Evolutionary conservation across 2,797 vertebrate genomes (phyloP), one percentile per base, ranked within the genome.

Genomic region (Amphiprion clarkii): DNA sequence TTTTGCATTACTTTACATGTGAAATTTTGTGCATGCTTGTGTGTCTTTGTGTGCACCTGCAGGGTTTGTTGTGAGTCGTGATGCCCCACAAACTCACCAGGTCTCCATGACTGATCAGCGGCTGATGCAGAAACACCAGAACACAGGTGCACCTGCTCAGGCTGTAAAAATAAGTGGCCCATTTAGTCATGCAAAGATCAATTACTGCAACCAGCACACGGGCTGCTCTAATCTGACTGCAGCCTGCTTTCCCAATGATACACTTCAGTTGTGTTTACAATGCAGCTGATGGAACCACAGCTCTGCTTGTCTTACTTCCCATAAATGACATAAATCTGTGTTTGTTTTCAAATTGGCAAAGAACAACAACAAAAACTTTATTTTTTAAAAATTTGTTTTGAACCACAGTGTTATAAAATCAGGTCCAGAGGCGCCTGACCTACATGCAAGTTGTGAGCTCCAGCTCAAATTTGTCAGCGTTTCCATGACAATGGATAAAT

Each of bases 91-190:
- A 94, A 92, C 48, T 52, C 86, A 73, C 69, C 72, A 55, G 74
- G 87, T 74, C 88, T 73, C 88, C 72, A 88, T 92, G 84, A 92
- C 84, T 86, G 91, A 95, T 94, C 89, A 89, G 86, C 61, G 60
- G 87, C 90, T 79, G 68, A 65, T 88, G 81, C 69, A 71, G 74
- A 87, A 84, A 81, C 92, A 86, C 73, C 74, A 72, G 70, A 21
- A 59, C 77, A 70, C 84, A 84, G 85, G 64, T 88, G 88, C 91
- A 93, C 89, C 93, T 93, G 91, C 88, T 88, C 65, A 25, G 44
- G 44, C 76, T 86, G 89, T 83, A 89, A 90, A 93, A 92, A 93
- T 92, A 93, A 92, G 81, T 92, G 92, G 67, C 91, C 92, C 87
- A 93, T 91, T 93, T 93, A 87, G 56, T 82, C 88, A 80, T 81